phyloP scores from a whole-genome alignment of 2,113 vertebrate genomes.

The Phalacrocorax pelagicus region DNA sequence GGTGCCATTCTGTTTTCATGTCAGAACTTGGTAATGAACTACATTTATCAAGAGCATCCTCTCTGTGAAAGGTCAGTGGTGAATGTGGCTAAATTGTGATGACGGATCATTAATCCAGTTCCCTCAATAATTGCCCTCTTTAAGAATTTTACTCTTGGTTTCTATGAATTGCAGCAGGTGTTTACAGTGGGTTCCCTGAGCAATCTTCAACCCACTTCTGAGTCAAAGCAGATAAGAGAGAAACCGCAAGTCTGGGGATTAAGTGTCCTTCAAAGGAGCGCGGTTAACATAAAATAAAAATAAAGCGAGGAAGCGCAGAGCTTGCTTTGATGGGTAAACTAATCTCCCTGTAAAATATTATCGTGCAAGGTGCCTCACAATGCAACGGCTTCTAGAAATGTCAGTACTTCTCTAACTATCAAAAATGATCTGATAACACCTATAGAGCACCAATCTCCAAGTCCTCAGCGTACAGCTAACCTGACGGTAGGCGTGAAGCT shows the following conservation, averaged over 20 bases:
- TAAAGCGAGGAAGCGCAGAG: neutral
- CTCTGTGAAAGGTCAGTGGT: conserved; percentile 79
- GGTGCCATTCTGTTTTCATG: conserved; percentile 76
- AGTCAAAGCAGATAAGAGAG: conserved; percentile 46
- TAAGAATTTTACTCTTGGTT: conserved; percentile 67
- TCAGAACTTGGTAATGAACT: conserved; percentile 85
- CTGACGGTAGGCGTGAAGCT: neutral
- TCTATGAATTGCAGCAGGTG: conserved; percentile 21
- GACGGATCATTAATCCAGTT: conserved; percentile 85
- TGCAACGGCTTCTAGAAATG: neutral
- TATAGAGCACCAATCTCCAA: neutral
- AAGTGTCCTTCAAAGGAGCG: conserved; percentile 47
- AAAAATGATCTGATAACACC: neutral
- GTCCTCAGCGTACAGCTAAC: neutral
- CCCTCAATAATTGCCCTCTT: conserved; percentile 76
- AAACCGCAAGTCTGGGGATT: conserved; percentile 35
- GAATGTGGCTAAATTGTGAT: conserved; percentile 78
- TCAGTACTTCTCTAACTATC: neutral
- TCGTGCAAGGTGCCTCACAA: neutral
- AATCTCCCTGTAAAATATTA: neutral
- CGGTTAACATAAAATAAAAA: conserved; percentile 9
- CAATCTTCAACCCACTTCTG: conserved; percentile 30
- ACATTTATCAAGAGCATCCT: conserved; percentile 81
- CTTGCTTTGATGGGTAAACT: neutral
- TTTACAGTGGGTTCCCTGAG: conserved; percentile 27